phyloP scores from a whole-genome alignment of 2,113 vertebrate genomes.

The Saccopteryx leptura region DNA sequence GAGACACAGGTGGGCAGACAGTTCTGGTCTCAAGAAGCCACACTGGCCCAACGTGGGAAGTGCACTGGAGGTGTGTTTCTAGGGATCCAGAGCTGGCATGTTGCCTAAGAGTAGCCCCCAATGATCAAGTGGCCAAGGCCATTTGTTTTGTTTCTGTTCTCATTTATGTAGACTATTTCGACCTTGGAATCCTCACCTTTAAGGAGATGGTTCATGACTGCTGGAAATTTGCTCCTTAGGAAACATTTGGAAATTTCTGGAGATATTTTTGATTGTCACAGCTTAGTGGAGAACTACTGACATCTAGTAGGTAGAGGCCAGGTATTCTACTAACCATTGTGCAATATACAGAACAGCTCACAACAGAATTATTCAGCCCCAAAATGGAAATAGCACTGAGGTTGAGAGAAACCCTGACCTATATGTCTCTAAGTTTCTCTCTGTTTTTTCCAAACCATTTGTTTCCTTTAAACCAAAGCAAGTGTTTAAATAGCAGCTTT shows the following conservation, averaged over 20 bases:
- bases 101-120: neutral
- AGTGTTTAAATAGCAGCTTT: slow-evolving; percentile 32
- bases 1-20: neutral
- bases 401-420: neutral
- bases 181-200: neutral
- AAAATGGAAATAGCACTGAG: neutral
- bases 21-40: neutral
- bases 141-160: neutral
- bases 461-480: slow-evolving; percentile 4
- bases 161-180: neutral
- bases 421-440: neutral
- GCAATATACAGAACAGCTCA: neutral
- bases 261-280: neutral
- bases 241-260: neutral
- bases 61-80: neutral
- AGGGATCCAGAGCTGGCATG: neutral
- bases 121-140: neutral
- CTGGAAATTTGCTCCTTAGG: neutral
- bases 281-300: neutral
- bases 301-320: neutral
- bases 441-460: slow-evolving; percentile 49
- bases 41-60: too few species aligned
- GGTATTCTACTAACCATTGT: neutral
- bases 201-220: neutral
- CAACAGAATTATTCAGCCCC: neutral